Percentiles rank a stretch among this genome's conserved stretches.
These are phyloP conservation scores for Rutilus rutilus DNA, from an alignment of 2,113 vertebrate species.

Conservation along the genomic window DNA sequence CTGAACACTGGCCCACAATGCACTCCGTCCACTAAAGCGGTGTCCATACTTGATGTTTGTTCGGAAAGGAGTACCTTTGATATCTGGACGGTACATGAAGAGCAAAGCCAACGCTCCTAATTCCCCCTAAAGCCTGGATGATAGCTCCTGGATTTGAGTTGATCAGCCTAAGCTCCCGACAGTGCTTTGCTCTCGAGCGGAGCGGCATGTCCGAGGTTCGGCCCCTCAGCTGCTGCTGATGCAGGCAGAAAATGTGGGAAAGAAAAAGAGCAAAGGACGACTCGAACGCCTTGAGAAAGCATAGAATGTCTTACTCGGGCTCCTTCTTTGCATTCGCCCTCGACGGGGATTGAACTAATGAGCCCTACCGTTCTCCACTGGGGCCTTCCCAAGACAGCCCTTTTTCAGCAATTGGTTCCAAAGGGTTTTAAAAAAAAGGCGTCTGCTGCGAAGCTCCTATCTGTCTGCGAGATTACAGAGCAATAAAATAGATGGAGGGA, in stretches of 20 bases:
- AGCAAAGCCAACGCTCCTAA: constrained; percentile 8
- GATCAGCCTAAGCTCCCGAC: constrained; percentile 46
- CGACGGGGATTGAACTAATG: constrained; percentile 84
- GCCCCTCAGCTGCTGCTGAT: constrained; percentile 75
- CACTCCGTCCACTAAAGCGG: too few relatives aligned
- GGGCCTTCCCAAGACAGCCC: constrained; percentile 79
- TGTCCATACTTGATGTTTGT: not conserved
- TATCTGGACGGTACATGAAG: constrained; percentile 5
- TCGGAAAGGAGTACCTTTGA: constrained; percentile 17
- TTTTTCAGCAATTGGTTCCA: constrained; percentile 84
- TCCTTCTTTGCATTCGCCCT: constrained; percentile 76
- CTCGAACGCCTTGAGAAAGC: not conserved
- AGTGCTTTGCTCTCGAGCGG: constrained; percentile 61
- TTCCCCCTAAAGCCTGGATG: constrained; percentile 22
- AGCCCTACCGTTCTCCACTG: constrained; percentile 78
- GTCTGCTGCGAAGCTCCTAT: constrained; percentile 71
- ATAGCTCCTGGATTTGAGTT: constrained; percentile 30
- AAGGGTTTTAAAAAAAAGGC: constrained; percentile 75
- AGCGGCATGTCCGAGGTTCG: constrained; percentile 57
- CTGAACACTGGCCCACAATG: too few relatives aligned
- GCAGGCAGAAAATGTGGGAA: constrained; percentile 72
- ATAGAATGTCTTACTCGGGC: constrained; percentile 72
- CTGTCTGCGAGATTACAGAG: constrained; percentile 76
- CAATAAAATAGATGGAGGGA: constrained; percentile 76
- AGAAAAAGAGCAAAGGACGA: constrained; percentile 32